These are phyloP conservation scores for Vesta saturnalis DNA, from an alignment of 2,888 invertebrate genomes.

Conservation along the genomic window DNA sequence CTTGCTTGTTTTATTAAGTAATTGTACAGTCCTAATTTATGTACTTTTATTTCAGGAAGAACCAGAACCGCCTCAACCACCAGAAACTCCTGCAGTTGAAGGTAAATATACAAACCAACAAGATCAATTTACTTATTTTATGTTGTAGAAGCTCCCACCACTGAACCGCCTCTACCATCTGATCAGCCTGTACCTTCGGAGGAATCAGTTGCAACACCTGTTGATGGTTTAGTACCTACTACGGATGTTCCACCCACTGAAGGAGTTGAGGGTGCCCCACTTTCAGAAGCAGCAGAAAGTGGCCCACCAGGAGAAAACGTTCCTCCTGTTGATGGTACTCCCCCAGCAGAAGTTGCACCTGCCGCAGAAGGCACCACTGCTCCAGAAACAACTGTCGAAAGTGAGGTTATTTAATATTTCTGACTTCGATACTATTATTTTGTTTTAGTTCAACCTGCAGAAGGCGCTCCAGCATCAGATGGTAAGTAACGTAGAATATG, in stretches of 20 bases:
- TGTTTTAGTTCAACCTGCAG: background rate
- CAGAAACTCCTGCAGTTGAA: background rate
- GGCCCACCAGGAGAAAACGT: constrained; percentile 37
- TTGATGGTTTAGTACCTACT: constrained; percentile 51
- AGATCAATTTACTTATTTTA: background rate
- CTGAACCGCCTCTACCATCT: constrained; percentile 19
- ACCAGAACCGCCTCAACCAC: background rate
- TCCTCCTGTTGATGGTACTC: constrained; percentile 48
- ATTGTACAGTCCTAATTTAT: too few species aligned
- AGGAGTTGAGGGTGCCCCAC: constrained; percentile 21
- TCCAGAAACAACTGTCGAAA: too few species aligned
- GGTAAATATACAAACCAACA: background rate
- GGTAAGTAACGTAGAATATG: background rate
- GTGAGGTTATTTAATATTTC: constrained; percentile 20
- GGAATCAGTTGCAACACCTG: constrained; percentile 51
- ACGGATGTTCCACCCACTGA: too few species aligned
- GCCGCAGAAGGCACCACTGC: constrained; percentile 55
- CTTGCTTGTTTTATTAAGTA: background rate
- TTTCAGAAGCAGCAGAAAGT: constrained; percentile 41
- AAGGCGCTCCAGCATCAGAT: background rate
- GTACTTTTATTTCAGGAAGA: background rate
- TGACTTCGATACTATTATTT: background rate
- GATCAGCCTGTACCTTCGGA: constrained; percentile 37
- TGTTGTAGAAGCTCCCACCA: background rate
- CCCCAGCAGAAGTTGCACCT: constrained; percentile 54